A percentile compares a stretch with the other conserved stretches of the same genome.
phyloP scores from a whole-genome alignment of 2,888 invertebrate species.

The Euplagia quadripunctaria region DNA sequence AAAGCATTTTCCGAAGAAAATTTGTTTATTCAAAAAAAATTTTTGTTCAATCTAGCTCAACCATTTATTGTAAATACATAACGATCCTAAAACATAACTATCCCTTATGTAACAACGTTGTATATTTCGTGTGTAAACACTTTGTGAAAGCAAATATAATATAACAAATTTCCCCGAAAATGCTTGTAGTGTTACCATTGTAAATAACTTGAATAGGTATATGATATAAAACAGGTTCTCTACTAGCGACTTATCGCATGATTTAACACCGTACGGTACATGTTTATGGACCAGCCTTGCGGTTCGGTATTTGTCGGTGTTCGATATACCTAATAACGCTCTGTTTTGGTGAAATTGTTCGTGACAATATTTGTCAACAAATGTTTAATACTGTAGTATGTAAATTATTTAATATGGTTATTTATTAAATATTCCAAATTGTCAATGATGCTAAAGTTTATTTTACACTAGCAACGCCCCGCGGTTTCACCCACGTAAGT shows the following conservation, averaged over 20 bases:
- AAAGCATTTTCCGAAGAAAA: too few species aligned
- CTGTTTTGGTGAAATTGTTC: background rate
- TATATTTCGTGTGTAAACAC: too few species aligned
- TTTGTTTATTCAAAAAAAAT: too few species aligned
- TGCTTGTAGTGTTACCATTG: background rate
- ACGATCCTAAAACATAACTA: too few species aligned
- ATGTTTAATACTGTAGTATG: background rate
- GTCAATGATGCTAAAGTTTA: too few species aligned
- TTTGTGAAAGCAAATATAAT: background rate
- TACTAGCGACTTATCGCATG: background rate
- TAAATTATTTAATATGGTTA: too few species aligned
- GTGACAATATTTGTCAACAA: background rate
- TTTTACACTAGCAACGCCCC: too few species aligned
- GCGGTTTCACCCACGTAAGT: too few species aligned
- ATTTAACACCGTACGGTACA: background rate
- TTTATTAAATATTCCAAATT: too few species aligned
- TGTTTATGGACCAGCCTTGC: background rate
- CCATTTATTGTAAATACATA: too few species aligned
- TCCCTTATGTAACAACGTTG: too few species aligned
- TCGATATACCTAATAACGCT: background rate
- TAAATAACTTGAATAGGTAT: background rate
- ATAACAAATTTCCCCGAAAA: background rate
- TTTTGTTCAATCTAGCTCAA: too few species aligned
- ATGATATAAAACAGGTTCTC: background rate
- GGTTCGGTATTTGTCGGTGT: background rate